Base-by-base conservation (phyloP, 1,140 invertebrate species). In the Aphidius ervi region DNA sequence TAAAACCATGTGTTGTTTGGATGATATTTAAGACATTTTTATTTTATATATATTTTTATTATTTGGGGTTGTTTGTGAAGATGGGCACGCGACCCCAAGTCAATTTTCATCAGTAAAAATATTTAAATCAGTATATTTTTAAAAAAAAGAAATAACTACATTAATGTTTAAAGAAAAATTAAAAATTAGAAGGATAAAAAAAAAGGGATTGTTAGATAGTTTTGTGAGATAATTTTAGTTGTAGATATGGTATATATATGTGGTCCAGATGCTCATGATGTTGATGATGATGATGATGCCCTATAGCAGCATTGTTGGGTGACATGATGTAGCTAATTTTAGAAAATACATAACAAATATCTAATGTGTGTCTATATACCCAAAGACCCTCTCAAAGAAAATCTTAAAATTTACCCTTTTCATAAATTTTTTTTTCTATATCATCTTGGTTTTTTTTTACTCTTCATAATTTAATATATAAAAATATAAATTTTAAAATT, bases 291-390 rank as follows among this genome's bases (percentile, higher is more conserved):
- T 59, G 54, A 53, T 54, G 61, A 59, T 63, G 62, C 49, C 40
- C 57, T 58, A 45, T 61, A 59, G 65, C 64, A 58, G 67, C 66
- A 71, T 74, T 72, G 65, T 70, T 67, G 67, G 66, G 56, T 55
- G 62, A 59, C 60, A 58, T 55, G 60, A 40, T 46, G 37, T 48
- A 45, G 62, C 66, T 74, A 72, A 71, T 67, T 71, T 72, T 71
- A 73, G 68, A 63, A 40, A 41, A 47, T 23, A 50, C 39, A 54
- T 9, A 31, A 31, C 4, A 31, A 31, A 31, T 3, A 31, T 31
- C 4, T 31, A 31, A 31, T 31, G 4, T 31, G 23, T 31, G 23
- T 31, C 16, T 16, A 16, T 16, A 16, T 16, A 16, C 16, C 16
- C 16, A 16, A 16, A 55, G 41, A 53, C 52, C 55, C 58, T 49